Conservation (phyloP, 2,113 vertebrate species). For the Bagarius yarrelli region DNA sequence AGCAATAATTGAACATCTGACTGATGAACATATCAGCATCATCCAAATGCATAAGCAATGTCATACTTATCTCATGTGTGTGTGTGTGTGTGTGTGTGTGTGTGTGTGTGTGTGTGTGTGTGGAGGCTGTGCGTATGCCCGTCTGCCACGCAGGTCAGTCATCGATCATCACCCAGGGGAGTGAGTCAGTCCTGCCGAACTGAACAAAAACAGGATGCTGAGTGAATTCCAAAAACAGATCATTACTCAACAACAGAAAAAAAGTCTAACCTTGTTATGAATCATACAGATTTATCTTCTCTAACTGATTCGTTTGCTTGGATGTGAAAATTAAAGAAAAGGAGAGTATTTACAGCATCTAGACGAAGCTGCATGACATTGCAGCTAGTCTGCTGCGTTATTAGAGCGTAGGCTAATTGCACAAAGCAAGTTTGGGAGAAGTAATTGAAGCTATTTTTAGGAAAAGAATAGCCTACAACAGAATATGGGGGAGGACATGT, state of each 20-base stretch:
- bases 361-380: not conserved
- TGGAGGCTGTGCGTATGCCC: constrained; percentile 14
- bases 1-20: not conserved
- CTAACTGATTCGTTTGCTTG: constrained; percentile 8
- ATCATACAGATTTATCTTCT: constrained; percentile 44
- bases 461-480: constrained; percentile 19
- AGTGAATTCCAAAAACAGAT: constrained; percentile 43
- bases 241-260: constrained; percentile 38
- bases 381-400: not conserved
- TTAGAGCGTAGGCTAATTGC: constrained; percentile 13
- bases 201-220: constrained; percentile 49
- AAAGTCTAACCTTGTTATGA: constrained; percentile 42
- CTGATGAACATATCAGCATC: not conserved
- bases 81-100: constrained; percentile 9
- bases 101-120: constrained; percentile 2
- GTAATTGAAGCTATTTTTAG: constrained; percentile 20
- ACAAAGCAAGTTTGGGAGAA: constrained; percentile 13
- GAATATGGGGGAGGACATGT: constrained; percentile 13
- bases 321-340: not conserved
- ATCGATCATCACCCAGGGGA: constrained; percentile 38
- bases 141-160: constrained; percentile 17
- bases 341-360: not conserved
- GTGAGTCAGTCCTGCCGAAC: constrained; percentile 34
- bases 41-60: not conserved
- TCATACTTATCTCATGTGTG: not conserved